These are phyloP conservation scores for Geotrupes spiniger DNA, from an alignment of 2,888 invertebrate species.

Conservation along the genomic window DNA sequence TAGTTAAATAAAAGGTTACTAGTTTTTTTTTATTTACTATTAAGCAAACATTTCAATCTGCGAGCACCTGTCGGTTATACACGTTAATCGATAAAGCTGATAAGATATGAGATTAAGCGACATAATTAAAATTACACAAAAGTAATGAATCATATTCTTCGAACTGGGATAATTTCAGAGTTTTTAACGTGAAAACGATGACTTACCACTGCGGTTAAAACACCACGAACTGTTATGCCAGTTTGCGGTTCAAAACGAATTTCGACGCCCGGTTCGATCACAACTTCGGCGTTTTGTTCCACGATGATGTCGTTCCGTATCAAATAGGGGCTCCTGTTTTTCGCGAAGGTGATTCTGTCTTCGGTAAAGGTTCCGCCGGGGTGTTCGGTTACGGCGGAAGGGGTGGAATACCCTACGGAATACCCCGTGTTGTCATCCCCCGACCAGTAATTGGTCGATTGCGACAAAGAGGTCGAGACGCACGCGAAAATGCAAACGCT, in stretches of 20 bases:
- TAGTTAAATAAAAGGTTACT: background rate
- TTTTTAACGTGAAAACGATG: too few relatives aligned
- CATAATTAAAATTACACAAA: too few relatives aligned
- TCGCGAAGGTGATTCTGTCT: constrained; percentile 56
- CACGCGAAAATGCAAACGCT: background rate
- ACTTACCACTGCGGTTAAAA: constrained; percentile 84
- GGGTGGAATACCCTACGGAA: constrained; percentile 7
- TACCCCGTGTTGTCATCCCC: constrained; percentile 5
- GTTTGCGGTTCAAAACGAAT: constrained; percentile 88
- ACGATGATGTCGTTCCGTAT: constrained; percentile 78
- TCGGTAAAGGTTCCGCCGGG: constrained; percentile 62
- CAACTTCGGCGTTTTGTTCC: constrained; percentile 73
- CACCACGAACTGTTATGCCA: constrained; percentile 90
- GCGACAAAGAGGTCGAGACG: constrained; percentile 8
- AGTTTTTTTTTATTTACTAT: too few relatives aligned
- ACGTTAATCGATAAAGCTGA: background rate
- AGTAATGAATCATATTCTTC: too few relatives aligned
- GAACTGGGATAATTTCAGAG: too few relatives aligned
- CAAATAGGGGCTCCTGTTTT: constrained; percentile 69
- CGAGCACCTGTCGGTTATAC: background rate
- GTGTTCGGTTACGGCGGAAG: constrained; percentile 53
- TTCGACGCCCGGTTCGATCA: constrained; percentile 87
- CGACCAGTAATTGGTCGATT: constrained; percentile 10
- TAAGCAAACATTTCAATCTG: constrained; percentile 3
- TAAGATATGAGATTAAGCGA: constrained; percentile 1